Evolutionary conservation across 2,888 invertebrate species (phyloP), one percentile per base, ranked within the genome.

Genomic region (Cyclophora albipunctata): DNA sequence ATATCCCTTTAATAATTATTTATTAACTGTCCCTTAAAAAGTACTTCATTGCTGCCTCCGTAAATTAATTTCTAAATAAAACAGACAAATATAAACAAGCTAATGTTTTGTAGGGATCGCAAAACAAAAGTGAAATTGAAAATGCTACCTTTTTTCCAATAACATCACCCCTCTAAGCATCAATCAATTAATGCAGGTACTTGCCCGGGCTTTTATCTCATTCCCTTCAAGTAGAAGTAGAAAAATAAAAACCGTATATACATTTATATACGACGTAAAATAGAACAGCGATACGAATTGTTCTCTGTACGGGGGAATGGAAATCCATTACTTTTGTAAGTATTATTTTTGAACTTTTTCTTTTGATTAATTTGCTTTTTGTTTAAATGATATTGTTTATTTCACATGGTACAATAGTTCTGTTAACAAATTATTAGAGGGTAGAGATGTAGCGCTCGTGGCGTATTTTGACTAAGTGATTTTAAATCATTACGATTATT

Each of bases 71-170:
- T 20, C 20, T 20, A 20, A 20, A 20, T 20, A 20, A 20, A 20
- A 34, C 43, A 43, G 3, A 33, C 43, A 33, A 7, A 33, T 43
- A 43, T 7, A 34, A 45, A 42, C 46, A 45, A 34, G 5, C 43
- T 47, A 43, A 59, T 54, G 53, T 53, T 52, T 57, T 49, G 63
- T 68, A 67, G 53, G 63, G 63, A 52, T 45, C 41, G 40, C 46
- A 35, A 42, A 51, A 61, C 55, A 59, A 60, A 62, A 63, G 63
- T 62, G 63, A 55, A 71, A 73, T 73, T 69, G 66, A 68, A 70
- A 66, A 67, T 62, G 66, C 62, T 64, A 63, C 68, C 65, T 71
- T 66, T 20, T 60, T 66, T 59, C 64, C 69, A 66, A 70, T 70
- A 67, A 68, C 59, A 63, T 66, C 60, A 58, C 62, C 58, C 63